Evolutionary conservation across 2,113 vertebrate species (phyloP).

Genomic region (Nothocercus nigrocapillus): DNA sequence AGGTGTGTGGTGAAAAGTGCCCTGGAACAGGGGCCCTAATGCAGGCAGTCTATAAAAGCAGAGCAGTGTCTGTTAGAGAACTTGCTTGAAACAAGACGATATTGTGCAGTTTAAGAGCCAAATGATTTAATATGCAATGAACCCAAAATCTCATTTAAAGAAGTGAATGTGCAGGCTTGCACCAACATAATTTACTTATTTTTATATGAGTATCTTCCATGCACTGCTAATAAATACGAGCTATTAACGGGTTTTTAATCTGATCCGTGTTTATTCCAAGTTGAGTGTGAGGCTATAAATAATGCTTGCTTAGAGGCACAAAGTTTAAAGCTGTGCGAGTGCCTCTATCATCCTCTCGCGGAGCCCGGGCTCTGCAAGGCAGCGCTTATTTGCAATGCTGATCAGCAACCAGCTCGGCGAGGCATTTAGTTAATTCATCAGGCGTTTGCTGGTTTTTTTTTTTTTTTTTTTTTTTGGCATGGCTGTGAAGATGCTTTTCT

Average conservation of each 20-base stretch:
- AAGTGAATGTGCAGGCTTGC: slow-evolving; percentile 25
- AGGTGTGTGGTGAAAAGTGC: neutral
- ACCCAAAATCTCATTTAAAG: slow-evolving; percentile 58
- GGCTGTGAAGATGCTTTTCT: neutral
- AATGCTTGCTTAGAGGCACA: slow-evolving; percentile 26
- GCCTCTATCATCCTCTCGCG: neutral
- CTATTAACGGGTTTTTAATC: slow-evolving; percentile 75
- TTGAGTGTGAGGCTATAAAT: slow-evolving; percentile 72
- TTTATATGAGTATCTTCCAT: slow-evolving; percentile 59
- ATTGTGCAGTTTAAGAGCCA: slow-evolving; percentile 22
- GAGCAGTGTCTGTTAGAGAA: neutral
- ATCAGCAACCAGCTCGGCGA: neutral
- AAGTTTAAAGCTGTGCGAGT: neutral
- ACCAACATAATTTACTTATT: slow-evolving; percentile 70
- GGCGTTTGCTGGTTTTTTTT: neutral
- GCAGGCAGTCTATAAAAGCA: neutral
- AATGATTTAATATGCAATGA: slow-evolving; percentile 63
- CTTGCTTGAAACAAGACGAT: slow-evolving; percentile 11
- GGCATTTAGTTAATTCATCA: neutral
- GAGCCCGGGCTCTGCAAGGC: neutral
- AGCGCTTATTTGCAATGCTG: neutral
- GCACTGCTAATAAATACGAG: slow-evolving; percentile 72
- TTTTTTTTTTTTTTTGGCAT: slow-evolving; percentile 1
- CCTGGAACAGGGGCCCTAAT: neutral
- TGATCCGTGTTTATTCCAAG: slow-evolving; percentile 58